Base-by-base conservation (phyloP, 1,140 invertebrate genomes). In the Drosophila sechellia region DNA sequence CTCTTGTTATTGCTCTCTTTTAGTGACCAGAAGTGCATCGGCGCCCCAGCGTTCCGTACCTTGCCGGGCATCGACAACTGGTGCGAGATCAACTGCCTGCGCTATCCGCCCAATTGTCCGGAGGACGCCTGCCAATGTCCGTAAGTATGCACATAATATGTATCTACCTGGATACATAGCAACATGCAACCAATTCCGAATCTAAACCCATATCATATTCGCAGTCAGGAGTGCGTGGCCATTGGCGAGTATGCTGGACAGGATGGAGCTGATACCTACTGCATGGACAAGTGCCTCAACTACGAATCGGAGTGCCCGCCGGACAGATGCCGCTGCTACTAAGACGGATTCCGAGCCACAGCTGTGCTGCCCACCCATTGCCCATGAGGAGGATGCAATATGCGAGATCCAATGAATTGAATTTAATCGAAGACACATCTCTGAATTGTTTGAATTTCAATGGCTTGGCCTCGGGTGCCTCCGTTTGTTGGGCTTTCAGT, bases 61-160 rank as follows among this genome's bases (percentile, higher is more conserved):
- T 93, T 96, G 61, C 95, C 95, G 11, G 96, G 96, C 22, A 96
- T 97, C 94, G 93, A 94, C 58, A 93, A 94, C 58, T 98, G 96
- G 96, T 97, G 97, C 87, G 95, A 96, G 92, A 94, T 93, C 15
- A 97, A 97, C 92, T 98, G 97, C 72, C 92, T 97, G 49, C 94
- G 95, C 37, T 97, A 97, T 91, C 96, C 96, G 15, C 96, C 96
- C 2, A 96, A 97, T 90, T 98, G 97, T 92, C 96, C 96, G 0
- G 91, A 94, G 20, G 92, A 93, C 8, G 93, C 96, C 10, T 98
- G 97, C 70, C 92, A 94, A 46, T 98, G 97, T 84, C 96, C 96
- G 96, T 97, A 94, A 96, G 96, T 95, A 92, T 13, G 4, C 5
- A 8, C 11, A 10, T 40, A 5, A 6, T 6, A 40, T 5, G 5